A percentile compares a stretch with the other conserved stretches of the same genome.
phyloP scores from a whole-genome alignment of 2,113 vertebrate species.

The Ibidorhyncha struthersii region DNA sequence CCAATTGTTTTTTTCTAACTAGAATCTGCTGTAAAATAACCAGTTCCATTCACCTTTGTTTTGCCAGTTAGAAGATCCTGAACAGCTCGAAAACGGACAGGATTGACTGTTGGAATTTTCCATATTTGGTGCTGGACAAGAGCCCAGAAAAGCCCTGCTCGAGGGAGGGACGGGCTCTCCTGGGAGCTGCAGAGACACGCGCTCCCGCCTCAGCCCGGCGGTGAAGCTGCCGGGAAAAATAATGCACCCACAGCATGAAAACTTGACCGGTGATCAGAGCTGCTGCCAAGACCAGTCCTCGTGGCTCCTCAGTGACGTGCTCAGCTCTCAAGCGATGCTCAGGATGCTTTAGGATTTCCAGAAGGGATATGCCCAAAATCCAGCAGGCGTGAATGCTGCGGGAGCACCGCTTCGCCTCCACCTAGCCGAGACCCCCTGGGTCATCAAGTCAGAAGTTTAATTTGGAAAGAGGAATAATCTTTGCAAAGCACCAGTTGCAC shows the following conservation, averaged over 20 bases:
- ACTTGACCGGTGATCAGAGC: neutral
- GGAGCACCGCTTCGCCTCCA: neutral
- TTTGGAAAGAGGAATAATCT: neutral
- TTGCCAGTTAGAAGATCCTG: neutral
- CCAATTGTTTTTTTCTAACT: accelerated
- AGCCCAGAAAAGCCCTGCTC: neutral
- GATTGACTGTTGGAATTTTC: neutral
- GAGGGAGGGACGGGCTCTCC: neutral
- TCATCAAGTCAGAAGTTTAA: neutral
- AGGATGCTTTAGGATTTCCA: neutral
- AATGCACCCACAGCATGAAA: accelerated
- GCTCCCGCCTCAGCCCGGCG: neutral
- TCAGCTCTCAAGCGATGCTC: neutral
- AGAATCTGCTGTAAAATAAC: neutral
- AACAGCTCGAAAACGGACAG: neutral
- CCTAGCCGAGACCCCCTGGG: neutral
- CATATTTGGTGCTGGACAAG: neutral
- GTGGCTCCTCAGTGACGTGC: accelerated
- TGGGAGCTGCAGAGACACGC: neutral
- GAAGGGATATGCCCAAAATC: neutral
- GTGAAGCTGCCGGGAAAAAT: neutral
- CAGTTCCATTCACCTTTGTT: neutral
- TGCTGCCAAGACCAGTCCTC: neutral
- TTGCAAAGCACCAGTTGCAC: neutral
- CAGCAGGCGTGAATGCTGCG: neutral